Evolutionary conservation across 64 coral and sea anemone species (phyloP).

Genomic region (Acropora tenuis): DNA sequence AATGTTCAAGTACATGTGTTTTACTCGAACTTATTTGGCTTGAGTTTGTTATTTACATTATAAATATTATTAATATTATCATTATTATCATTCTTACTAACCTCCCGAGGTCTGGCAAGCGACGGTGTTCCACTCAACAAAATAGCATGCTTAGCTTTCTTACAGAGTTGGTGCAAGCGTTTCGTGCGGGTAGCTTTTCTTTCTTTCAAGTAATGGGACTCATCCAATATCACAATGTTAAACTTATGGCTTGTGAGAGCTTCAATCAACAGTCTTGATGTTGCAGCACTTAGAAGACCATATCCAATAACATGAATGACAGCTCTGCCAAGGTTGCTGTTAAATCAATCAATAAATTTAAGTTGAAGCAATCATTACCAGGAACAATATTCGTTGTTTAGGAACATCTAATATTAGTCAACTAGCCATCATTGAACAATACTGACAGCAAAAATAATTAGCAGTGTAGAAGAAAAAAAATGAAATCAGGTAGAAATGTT

Average conservation of each 20-base stretch:
- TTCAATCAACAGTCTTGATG: conserved; percentile 76
- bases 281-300: conserved; percentile 62
- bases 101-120: conserved; percentile 96
- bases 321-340: conserved; percentile 78
- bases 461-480: too few species aligned
- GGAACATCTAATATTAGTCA: too few species aligned
- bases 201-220: conserved; percentile 95
- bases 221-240: conserved; percentile 86
- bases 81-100: background rate
- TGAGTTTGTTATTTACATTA: too few species aligned
- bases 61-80: too few species aligned
- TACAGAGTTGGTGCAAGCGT: conserved; percentile 75
- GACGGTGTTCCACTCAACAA: conserved; percentile 95
- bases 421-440: too few species aligned
- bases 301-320: conserved; percentile 87
- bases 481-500: too few species aligned
- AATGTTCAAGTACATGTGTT: too few species aligned
- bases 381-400: too few species aligned
- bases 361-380: background rate
- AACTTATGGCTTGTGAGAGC: conserved; percentile 76
- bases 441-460: too few species aligned
- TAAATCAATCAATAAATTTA: background rate
- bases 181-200: conserved; percentile 75
- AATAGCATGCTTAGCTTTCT: conserved; percentile 74
- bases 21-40: too few species aligned